Base-by-base conservation (phyloP, 2,888 invertebrate genomes). In the Oegoconia quadripuncta region DNA sequence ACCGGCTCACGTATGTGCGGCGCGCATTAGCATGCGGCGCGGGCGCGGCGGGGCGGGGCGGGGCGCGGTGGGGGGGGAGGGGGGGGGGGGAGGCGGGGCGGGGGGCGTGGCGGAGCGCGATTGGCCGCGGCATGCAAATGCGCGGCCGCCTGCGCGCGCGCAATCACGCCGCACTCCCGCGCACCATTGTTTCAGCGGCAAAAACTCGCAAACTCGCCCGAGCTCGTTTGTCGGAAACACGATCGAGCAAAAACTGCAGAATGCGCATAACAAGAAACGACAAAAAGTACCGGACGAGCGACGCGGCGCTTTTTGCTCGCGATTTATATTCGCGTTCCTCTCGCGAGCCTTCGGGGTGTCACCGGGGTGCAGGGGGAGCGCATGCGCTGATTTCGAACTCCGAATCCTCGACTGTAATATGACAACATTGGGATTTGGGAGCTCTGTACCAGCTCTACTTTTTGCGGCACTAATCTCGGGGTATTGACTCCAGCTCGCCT, bases 181-280 rank as follows among this genome's bases (percentile, higher is more conserved):
- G 45, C 57, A 69, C 77, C 73, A 76, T 78, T 78, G 79, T 79
- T 63, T 60, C 50, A 38, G 44, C 35, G 40, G 52, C 64, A 76
- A 74, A 78, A 76, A 74, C 73, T 40, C 49, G 43, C 47, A 36
- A 44, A 30, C 50, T 53, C 57, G 64, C 49, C 56, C 54, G 55
- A 59, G 63, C 74, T 73, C 68, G 77, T 70, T 74, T 74, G 77
- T 73, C 67, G 67, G 61, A 68, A 71, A 69, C 73, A 62, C 57
- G 69, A 55, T 43, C 50, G 54, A 39, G 65, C 79, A 83, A 84
- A 86, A 84, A 79, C 77, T 45, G 44, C 39, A 62, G 74, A 74
- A 80, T 78, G 69, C 71, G 71, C 74, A 77, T 71, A 78, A 84
- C 79, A 78, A 83, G 80, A 81, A 79, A 68, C 64, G 50, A 66